Percentiles rank a stretch among this genome's conserved stretches.
These are phyloP conservation scores for Romanogobio albipinnatus DNA, from an alignment of 2,113 vertebrate genomes.

Conservation along the genomic window DNA sequence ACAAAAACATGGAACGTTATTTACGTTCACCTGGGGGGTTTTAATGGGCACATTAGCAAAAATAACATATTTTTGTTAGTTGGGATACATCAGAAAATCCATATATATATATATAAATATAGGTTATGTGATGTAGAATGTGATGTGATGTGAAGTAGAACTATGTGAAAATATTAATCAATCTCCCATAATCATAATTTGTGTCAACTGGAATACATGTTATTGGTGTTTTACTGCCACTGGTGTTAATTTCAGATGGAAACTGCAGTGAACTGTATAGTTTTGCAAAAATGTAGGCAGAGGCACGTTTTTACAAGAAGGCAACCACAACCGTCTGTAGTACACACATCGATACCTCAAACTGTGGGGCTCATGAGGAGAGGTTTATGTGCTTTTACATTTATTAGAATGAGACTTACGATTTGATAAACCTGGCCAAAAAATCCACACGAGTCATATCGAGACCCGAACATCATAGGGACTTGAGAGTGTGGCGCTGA, in stretches of 20 bases:
- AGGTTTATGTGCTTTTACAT: not conserved
- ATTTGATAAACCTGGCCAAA: not conserved
- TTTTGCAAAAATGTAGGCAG: not conserved
- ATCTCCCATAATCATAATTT: not conserved
- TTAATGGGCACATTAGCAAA: too few relatives aligned
- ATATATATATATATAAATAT: not conserved
- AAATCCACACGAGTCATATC: not conserved
- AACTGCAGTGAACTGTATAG: constrained; percentile 3
- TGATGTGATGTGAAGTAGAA: not conserved
- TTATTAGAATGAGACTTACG: not conserved
- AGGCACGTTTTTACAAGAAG: constrained; percentile 18
- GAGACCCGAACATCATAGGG: not conserved
- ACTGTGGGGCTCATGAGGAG: not conserved
- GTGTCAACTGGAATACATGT: not conserved
- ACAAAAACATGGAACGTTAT: too few relatives aligned
- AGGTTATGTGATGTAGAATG: not conserved
- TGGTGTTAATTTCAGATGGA: not conserved
- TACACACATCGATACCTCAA: not conserved
- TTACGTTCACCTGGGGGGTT: too few relatives aligned
- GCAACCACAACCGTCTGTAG: not conserved
- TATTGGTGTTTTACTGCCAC: not conserved
- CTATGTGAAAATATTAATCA: not conserved
- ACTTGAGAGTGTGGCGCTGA: not conserved
- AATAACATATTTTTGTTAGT: too few relatives aligned
- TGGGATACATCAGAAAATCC: not conserved